Conservation (phyloP, 2,113 vertebrate species). For the Ageneiosus marmoratus region DNA sequence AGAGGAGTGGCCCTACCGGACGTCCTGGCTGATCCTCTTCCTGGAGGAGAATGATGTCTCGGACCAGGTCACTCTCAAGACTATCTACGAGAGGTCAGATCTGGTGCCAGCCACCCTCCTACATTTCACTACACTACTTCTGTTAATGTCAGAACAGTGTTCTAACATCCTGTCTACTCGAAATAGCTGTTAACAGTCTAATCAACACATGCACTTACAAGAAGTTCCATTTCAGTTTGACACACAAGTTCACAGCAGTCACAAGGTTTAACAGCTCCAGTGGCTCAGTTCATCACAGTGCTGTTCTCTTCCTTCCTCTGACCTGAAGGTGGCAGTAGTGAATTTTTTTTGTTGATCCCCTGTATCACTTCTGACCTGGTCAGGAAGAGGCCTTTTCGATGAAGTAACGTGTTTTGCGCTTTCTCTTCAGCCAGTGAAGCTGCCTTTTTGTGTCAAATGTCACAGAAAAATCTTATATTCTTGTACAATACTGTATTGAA, state of each 20-base stretch:
- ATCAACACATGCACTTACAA: slow-evolving; percentile 5
- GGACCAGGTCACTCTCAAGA: slow-evolving; percentile 87
- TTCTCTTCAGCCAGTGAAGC: slow-evolving; percentile 14
- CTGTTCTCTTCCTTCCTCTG: background rate
- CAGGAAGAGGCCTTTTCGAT: slow-evolving; percentile 24
- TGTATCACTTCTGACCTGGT: slow-evolving; percentile 26
- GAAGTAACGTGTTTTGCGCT: slow-evolving; percentile 31
- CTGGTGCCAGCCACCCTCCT: background rate
- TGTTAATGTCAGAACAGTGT: background rate
- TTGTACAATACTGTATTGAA: background rate
- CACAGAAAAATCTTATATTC: background rate
- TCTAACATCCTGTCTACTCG: background rate
- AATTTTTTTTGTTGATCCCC: slow-evolving; percentile 50
- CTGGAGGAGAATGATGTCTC: slow-evolving; percentile 93
- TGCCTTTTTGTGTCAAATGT: slow-evolving; percentile 12
- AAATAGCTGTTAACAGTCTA: slow-evolving; percentile 28
- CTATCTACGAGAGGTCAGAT: slow-evolving; percentile 91
- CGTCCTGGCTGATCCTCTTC: slow-evolving; percentile 95
- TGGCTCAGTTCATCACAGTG: background rate
- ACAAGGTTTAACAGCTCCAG: background rate
- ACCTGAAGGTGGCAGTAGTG: slow-evolving; percentile 75
- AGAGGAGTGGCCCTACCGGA: slow-evolving; percentile 97
- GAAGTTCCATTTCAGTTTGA: background rate
- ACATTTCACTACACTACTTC: background rate
- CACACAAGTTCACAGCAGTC: background rate